Percentiles rank a stretch among this genome's conserved stretches.
phyloP scores from a whole-genome alignment of 2,888 invertebrate genomes.

The Yponomeuta sedellus region DNA sequence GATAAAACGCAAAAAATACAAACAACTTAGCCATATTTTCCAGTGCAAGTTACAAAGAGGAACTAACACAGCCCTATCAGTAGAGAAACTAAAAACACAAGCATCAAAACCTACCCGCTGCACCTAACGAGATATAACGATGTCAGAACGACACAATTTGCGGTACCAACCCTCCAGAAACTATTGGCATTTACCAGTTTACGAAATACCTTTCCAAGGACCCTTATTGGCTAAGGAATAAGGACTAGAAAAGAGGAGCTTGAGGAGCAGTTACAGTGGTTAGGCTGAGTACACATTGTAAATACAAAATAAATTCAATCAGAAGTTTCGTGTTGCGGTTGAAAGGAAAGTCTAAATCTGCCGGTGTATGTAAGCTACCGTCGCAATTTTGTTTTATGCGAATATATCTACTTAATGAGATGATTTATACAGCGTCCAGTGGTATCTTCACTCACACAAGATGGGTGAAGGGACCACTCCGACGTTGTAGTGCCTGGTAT shows the following conservation, averaged over 20 bases:
- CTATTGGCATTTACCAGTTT: neutral
- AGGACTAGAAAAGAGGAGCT: neutral
- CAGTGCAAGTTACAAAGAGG: neutral
- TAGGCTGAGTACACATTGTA: neutral
- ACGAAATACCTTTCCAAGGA: neutral
- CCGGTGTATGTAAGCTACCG: too few relatives aligned
- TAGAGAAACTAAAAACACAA: neutral
- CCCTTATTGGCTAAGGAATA: neutral
- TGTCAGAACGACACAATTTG: constrained; percentile 10
- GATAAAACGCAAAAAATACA: too few relatives aligned
- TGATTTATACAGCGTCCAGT: too few relatives aligned
- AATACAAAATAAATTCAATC: neutral
- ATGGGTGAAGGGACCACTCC: too few relatives aligned
- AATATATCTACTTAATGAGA: too few relatives aligned
- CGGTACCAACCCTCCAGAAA: constrained; percentile 2
- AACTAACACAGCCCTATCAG: neutral
- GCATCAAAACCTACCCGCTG: neutral
- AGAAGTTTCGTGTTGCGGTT: neutral
- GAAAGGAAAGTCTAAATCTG: neutral
- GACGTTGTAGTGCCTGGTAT: too few relatives aligned
- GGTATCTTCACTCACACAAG: too few relatives aligned
- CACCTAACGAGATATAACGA: constrained; percentile 9
- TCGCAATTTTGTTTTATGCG: too few relatives aligned
- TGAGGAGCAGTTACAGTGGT: neutral
- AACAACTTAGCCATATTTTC: too few relatives aligned